phyloP scores from a whole-genome alignment of 2,888 invertebrate species.

The Drosophila rubida region DNA sequence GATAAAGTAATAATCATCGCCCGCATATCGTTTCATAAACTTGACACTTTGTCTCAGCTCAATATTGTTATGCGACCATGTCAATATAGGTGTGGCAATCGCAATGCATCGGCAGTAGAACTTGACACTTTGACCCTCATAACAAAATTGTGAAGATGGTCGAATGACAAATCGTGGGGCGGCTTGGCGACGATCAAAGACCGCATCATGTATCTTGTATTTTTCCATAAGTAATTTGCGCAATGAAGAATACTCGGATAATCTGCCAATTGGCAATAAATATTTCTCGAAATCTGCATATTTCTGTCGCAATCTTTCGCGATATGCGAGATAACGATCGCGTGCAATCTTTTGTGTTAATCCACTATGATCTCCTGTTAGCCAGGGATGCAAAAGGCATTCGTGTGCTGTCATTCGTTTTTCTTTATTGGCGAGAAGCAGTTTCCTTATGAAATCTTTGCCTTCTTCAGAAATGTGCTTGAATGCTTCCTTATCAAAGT shows the following conservation, averaged over 20 bases:
- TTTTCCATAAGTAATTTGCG: conserved; percentile 97
- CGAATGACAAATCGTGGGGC: conserved; percentile 99
- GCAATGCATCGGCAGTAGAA: conserved; percentile 99
- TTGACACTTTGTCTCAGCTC: conserved; percentile 98
- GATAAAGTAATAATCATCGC: conserved; percentile 98
- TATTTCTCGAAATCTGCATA: conserved; percentile 93
- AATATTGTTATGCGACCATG: conserved; percentile 97
- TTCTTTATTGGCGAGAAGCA: conserved; percentile 97
- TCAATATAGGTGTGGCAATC: conserved; percentile 96
- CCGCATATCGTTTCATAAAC: conserved; percentile 98
- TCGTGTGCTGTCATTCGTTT: conserved; percentile 99
- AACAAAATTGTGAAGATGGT: conserved; percentile 97
- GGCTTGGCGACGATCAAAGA: conserved; percentile 98
- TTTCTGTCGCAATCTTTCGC: conserved; percentile 93
- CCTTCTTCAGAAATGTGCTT: conserved; percentile 97
- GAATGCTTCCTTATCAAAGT: conserved; percentile 98
- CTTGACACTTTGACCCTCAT: conserved; percentile 98
- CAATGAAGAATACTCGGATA: conserved; percentile 98
- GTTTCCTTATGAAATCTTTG: conserved; percentile 98
- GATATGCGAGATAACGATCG: conserved; percentile 93
- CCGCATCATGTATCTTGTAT: conserved; percentile 97
- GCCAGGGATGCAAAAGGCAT: conserved; percentile 97
- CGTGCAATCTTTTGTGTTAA: conserved; percentile 92
- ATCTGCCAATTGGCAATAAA: conserved; percentile 96
- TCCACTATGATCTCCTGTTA: conserved; percentile 93